A percentile compares a stretch with the other conserved stretches of the same genome.
Evolutionary conservation across 2,797 vertebrate genomes (phyloP).

Genomic region (Hydrophis major): DNA sequence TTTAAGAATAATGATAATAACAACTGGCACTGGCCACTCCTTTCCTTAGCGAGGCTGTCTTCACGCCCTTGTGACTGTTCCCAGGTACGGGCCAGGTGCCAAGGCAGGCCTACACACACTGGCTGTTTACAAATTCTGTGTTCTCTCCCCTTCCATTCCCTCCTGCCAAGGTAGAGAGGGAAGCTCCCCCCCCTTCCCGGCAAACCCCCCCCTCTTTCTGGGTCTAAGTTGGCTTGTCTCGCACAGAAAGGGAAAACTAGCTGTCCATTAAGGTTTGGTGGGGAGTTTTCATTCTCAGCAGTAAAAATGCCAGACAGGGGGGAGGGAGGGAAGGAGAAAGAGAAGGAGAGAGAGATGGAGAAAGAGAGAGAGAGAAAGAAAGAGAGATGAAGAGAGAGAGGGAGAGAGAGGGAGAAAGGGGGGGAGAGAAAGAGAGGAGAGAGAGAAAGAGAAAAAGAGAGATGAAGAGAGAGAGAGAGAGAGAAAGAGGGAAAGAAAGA

Average conservation of each 20-base stretch:
- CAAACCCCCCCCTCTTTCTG: neutral
- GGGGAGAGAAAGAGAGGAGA: too few species aligned
- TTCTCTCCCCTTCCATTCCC: neutral
- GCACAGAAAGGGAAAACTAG: neutral
- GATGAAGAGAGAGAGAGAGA: too few species aligned
- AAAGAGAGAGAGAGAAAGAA: too few species aligned
- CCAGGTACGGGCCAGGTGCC: neutral
- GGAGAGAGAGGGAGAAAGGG: too few species aligned
- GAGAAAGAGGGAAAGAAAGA: too few species aligned
- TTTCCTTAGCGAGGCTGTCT: neutral
- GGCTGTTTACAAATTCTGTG: neutral
- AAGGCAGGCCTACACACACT: neutral
- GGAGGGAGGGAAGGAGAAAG: too few species aligned
- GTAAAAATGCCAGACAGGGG: neutral
- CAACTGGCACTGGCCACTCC: neutral
- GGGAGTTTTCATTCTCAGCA: neutral
- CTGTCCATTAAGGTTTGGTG: neutral
- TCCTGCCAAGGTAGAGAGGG: neutral
- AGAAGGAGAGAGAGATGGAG: too few species aligned
- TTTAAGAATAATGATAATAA: neutral
- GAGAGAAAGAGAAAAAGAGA: too few species aligned
- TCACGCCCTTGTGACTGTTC: neutral
- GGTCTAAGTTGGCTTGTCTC: neutral
- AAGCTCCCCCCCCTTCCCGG: too few species aligned
- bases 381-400: too few species aligned